Conservation (phyloP, 1,140 invertebrate genomes). For the Drosophila willistoni region DNA sequence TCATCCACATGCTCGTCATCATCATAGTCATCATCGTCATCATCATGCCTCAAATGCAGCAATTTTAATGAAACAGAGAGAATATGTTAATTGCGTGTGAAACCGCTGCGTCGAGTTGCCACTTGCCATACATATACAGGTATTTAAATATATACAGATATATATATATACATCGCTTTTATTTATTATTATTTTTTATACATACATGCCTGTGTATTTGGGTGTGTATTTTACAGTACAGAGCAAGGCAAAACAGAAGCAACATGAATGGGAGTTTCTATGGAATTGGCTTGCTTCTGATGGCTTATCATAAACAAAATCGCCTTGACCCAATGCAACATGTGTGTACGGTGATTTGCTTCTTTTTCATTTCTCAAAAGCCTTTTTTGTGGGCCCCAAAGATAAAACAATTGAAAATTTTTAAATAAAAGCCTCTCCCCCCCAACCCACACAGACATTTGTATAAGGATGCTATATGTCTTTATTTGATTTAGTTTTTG, state of each 20-base stretch:
- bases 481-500: no score
- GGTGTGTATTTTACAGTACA: conserved; percentile 2
- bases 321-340: conserved; percentile 1
- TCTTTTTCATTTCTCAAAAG: no score
- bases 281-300: background rate
- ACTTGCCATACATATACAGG: conserved; percentile 48
- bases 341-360: background rate
- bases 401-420: no score
- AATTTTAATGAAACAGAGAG: conserved; percentile 78
- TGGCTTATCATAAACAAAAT: background rate
- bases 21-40: background rate
- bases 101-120: conserved; percentile 72
- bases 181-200: conserved; percentile 71
- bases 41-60: conserved; percentile 56
- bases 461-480: no score
- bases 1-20: background rate
- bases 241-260: background rate
- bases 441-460: no score
- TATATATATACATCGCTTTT: conserved; percentile 33
- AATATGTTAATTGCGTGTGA: conserved; percentile 81
- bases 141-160: background rate
- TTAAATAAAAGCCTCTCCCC: no score
- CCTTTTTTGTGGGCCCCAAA: no score
- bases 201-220: conserved; percentile 6
- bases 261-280: background rate